Percentiles rank a stretch among this genome's conserved stretches.
These are phyloP conservation scores for Syngnathus typhle DNA, from an alignment of 2,113 vertebrate genomes.

Conservation along the genomic window DNA sequence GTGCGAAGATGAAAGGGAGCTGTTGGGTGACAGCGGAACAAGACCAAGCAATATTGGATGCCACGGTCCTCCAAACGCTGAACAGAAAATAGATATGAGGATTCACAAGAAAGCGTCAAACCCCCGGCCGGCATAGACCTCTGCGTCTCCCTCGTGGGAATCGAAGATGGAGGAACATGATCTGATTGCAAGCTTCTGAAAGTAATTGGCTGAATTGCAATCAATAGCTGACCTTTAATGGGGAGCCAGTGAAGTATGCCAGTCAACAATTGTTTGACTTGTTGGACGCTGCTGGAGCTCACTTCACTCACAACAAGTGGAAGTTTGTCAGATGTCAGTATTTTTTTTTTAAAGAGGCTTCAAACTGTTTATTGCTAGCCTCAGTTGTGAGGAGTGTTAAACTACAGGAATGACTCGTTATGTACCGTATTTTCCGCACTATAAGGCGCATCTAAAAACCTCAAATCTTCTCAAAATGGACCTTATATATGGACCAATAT, in stretches of 20 bases:
- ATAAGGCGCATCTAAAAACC: too few species aligned
- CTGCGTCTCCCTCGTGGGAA: background rate
- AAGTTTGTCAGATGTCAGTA: too few species aligned
- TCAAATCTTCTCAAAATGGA: too few species aligned
- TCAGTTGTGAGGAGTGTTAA: too few species aligned
- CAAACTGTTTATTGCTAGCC: too few species aligned
- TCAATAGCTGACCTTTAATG: background rate
- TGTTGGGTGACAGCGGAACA: conserved; percentile 29
- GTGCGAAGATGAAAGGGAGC: conserved; percentile 27
- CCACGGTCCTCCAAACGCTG: conserved; percentile 16
- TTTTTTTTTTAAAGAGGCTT: too few species aligned
- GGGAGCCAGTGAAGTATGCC: too few species aligned
- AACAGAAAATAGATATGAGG: background rate
- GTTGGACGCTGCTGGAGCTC: background rate
- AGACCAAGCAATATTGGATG: conserved; percentile 28
- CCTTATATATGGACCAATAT: too few species aligned
- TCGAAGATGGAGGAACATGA: conserved; percentile 10
- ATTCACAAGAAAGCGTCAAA: conserved; percentile 8
- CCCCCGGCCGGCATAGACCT: background rate
- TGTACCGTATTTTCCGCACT: too few species aligned
- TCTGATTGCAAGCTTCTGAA: background rate
- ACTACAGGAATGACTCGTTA: too few species aligned
- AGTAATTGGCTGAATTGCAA: background rate
- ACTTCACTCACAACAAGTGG: background rate
- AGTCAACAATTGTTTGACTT: background rate